Percentiles rank a stretch among this genome's conserved stretches.
phyloP scores from a whole-genome alignment of 2,888 invertebrate species.

The Erebia aethiops region DNA sequence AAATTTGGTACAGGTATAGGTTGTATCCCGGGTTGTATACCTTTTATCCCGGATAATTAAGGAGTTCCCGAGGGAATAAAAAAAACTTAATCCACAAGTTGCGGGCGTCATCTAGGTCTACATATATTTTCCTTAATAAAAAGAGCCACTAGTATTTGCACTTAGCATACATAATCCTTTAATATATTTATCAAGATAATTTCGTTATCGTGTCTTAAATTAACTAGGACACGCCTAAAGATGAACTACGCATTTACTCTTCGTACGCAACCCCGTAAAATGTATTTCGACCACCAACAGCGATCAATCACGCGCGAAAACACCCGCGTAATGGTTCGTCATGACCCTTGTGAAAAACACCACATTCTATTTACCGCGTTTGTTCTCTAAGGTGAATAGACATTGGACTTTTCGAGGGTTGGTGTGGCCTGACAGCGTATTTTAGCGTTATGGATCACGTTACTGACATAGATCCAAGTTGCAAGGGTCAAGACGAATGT shows the following conservation, averaged over 20 bases:
- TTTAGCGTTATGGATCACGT: neutral
- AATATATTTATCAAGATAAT: too few species aligned
- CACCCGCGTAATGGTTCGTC: constrained; percentile 67
- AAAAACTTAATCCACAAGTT: too few species aligned
- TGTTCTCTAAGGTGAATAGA: constrained; percentile 14
- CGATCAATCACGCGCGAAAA: constrained; percentile 73
- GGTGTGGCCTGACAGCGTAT: neutral
- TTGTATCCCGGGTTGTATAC: too few species aligned
- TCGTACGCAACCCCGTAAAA: constrained; percentile 21
- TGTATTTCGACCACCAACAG: constrained; percentile 48
- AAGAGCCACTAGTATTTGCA: too few species aligned
- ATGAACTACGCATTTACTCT: constrained; percentile 23
- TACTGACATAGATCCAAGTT: neutral
- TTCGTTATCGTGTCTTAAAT: neutral
- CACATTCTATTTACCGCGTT: constrained; percentile 63
- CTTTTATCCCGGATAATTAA: too few species aligned
- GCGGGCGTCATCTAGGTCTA: too few species aligned
- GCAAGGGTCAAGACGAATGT: too few species aligned
- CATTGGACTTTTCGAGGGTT: constrained; percentile 3
- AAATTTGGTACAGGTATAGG: too few species aligned
- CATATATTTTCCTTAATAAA: too few species aligned
- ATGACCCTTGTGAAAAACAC: constrained; percentile 60
- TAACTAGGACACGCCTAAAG: constrained; percentile 16
- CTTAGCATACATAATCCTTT: too few species aligned
- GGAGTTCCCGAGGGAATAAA: too few species aligned